Evolutionary conservation across 2,797 vertebrate species (phyloP).

Genomic region (Gymnothorax reevesii): DNA sequence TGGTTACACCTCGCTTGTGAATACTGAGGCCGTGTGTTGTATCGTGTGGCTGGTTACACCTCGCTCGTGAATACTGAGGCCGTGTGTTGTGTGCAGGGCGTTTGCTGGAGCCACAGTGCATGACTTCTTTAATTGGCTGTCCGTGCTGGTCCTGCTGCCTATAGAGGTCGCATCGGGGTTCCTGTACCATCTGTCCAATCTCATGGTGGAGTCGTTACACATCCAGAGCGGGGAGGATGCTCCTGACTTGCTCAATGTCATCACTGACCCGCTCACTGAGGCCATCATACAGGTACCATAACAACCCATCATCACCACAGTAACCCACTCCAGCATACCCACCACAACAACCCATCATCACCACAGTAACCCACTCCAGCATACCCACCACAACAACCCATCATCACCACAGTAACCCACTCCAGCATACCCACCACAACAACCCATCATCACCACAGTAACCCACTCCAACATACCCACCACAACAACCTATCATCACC

Average conservation of each 20-base stretch:
- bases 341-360: neutral
- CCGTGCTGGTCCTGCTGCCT: constrained; percentile 87
- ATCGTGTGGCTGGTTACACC: neutral
- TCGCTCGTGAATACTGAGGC: neutral
- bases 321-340: neutral
- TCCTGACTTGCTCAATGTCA: constrained; percentile 88
- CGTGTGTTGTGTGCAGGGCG: constrained; percentile 69
- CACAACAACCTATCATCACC: neutral
- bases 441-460: neutral
- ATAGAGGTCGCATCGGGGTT: constrained; percentile 82
- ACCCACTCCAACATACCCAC: no score
- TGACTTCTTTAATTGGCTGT: constrained; percentile 98
- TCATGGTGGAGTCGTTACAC: constrained; percentile 80
- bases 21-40: neutral
- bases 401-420: neutral
- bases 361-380: no score
- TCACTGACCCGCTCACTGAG: constrained; percentile 88
- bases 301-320: no score
- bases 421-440: no score
- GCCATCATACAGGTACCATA: constrained; percentile 80
- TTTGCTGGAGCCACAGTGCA: constrained; percentile 94
- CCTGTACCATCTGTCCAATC: constrained; percentile 77
- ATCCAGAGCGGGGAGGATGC: constrained; percentile 85
- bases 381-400: no score
- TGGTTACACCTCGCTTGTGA: no score